Conservation (phyloP, 2,888 invertebrate genomes). For the Liodrosophila aerea region DNA sequence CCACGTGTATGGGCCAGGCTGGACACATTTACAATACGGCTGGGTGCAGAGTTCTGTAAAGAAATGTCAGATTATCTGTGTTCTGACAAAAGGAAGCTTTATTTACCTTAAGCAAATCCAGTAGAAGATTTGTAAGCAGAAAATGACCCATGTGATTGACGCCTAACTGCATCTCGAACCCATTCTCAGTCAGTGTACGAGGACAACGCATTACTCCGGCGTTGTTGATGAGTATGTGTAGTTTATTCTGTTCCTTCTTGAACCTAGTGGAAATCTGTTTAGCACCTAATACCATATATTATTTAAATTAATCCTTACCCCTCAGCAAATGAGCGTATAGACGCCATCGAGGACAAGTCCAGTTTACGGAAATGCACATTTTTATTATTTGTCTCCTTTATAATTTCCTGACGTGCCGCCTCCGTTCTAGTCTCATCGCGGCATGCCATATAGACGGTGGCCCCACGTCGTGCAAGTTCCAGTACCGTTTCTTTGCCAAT, state of each 20-base stretch:
- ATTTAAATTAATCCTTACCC: slow-evolving; percentile 79
- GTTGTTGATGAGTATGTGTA: slow-evolving; percentile 88
- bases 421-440: slow-evolving; percentile 2
- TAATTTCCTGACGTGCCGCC: slow-evolving; percentile 2
- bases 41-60: slow-evolving; percentile 83
- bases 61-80: no score
- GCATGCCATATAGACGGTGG: slow-evolving; percentile 5
- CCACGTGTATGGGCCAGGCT: slow-evolving; percentile 84
- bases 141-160: slow-evolving; percentile 87
- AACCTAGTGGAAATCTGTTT: no score
- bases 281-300: no score
- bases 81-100: no score
- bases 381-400: slow-evolving; percentile 1
- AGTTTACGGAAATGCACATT: slow-evolving; percentile 2
- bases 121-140: slow-evolving; percentile 84
- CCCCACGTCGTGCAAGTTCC: slow-evolving; percentile 2
- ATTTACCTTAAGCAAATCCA: slow-evolving; percentile 84
- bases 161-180: slow-evolving; percentile 86
- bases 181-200: slow-evolving; percentile 85
- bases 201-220: slow-evolving; percentile 88
- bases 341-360: slow-evolving; percentile 1
- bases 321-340: slow-evolving; percentile 47
- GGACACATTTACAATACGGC: slow-evolving; percentile 85
- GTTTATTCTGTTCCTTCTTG: slow-evolving; percentile 83
- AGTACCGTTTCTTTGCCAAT: slow-evolving; percentile 6